Evolutionary conservation across 2,113 vertebrate genomes (phyloP), one percentile per base, ranked within the genome.

Genomic region (Sapajus apella): DNA sequence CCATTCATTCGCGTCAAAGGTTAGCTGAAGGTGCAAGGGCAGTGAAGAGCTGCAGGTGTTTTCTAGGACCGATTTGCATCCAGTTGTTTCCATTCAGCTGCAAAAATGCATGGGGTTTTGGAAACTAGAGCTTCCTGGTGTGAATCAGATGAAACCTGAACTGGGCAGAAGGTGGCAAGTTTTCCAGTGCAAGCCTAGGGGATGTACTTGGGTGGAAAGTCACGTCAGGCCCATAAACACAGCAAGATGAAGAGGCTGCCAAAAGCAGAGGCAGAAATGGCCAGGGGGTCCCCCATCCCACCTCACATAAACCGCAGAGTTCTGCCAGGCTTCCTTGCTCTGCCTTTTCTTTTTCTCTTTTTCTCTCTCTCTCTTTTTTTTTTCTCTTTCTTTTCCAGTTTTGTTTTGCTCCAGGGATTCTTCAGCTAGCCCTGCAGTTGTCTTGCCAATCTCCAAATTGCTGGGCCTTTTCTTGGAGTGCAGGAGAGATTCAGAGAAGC

Each of bases 221-320:
- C 98, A 98, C 92, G 88, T 98, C 96, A 97, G 97, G 97, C 94
- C 93, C 81, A 87, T 98, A 98, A 98, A 98, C 97, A 97, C 45
- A 94, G 96, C 95, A 98, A 98, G 97, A 97, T 94, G 96, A 97
- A 97, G 61, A 98, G 91, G 87, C 91, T 0, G 3, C 96, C 86
- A 93, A 98, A 92, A 25, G 72, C 94, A 93, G 64, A 97, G 89
- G 94, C 91, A 96, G 97, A 97, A 97, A 97, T 97, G 90, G 84
- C 66, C 11, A 20, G 68, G 89, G 88, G 93, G 92, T 90, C 70
- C 96, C 81, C 61, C 56, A 30, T 95, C 93, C 94, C 3, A 20
- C 52, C 50, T 94, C 40, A 55, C 8, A 21, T 50, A 81, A 82
- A 20, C 45, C 81, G n/a, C 87, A 11, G 45, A 64, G 72, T 87